A percentile compares a stretch with the other conserved stretches of the same genome.
Evolutionary conservation across 2,888 invertebrate genomes (phyloP).

Genomic region (Melitaea athalia): DNA sequence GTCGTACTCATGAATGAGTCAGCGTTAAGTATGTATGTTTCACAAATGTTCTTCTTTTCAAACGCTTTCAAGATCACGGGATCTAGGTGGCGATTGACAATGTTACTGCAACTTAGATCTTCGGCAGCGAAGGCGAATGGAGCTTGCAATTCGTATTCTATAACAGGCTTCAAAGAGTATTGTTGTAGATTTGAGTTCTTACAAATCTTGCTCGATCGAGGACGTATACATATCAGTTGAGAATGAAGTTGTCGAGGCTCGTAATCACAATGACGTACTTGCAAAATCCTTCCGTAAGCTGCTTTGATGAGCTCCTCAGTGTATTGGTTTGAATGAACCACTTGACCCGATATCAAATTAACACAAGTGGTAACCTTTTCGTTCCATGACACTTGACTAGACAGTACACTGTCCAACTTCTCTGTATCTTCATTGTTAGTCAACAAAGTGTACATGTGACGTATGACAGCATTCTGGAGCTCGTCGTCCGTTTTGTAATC

Average conservation of each 20-base stretch:
- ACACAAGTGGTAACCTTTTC: slow-evolving; percentile 51
- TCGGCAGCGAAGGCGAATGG: slow-evolving; percentile 46
- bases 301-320: slow-evolving; percentile 50
- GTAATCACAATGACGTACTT: slow-evolving; percentile 39
- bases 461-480: slow-evolving; percentile 52
- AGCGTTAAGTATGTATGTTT: slow-evolving; percentile 51
- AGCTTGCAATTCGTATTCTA: slow-evolving; percentile 51
- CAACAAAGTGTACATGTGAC: slow-evolving; percentile 58
- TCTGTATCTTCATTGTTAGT: slow-evolving; percentile 31
- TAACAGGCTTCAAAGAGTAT: slow-evolving; percentile 46
- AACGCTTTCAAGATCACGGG: slow-evolving; percentile 47
- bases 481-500: slow-evolving; percentile 46
- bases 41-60: slow-evolving; percentile 53
- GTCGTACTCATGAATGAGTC: too few relatives aligned
- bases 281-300: slow-evolving; percentile 47
- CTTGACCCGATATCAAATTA: slow-evolving; percentile 50
- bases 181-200: slow-evolving; percentile 47
- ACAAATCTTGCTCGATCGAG: slow-evolving; percentile 40
- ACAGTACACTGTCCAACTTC: slow-evolving; percentile 36
- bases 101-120: slow-evolving; percentile 51
- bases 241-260: slow-evolving; percentile 46
- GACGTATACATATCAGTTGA: slow-evolving; percentile 47
- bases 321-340: slow-evolving; percentile 59
- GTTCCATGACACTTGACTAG: slow-evolving; percentile 45
- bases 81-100: slow-evolving; percentile 55